phyloP scores from a whole-genome alignment of 2,797 vertebrate genomes.

The Megalops cyprinoides region DNA sequence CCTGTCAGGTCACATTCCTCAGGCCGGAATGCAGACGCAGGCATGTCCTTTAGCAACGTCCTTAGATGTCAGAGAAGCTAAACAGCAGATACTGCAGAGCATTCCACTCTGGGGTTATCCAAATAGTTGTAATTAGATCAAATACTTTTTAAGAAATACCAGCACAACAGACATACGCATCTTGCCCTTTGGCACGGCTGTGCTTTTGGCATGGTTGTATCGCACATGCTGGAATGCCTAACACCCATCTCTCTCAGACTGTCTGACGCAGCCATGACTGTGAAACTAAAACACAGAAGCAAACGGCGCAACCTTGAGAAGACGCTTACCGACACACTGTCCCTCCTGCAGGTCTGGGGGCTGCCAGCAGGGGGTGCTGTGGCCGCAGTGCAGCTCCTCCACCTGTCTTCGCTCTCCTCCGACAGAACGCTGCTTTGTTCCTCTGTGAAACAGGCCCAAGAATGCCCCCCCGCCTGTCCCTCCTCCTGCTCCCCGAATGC shows the following conservation, averaged over 20 bases:
- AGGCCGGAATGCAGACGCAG: not conserved
- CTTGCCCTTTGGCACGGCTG: not conserved
- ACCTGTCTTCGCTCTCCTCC: slow-evolving; percentile 70
- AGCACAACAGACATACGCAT: not conserved
- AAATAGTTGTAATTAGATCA: not conserved
- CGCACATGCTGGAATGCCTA: not conserved
- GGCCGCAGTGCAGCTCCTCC: slow-evolving; percentile 68
- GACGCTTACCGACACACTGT: slow-evolving; percentile 62
- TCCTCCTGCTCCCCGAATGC: slow-evolving; percentile 74
- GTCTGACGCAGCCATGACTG: not conserved
- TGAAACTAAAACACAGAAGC: not conserved
- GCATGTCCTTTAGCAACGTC: not conserved
- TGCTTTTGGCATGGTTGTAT: no score
- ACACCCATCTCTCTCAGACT: not conserved
- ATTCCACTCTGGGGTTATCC: no score
- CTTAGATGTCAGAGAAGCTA: not conserved
- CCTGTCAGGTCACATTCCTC: not conserved
- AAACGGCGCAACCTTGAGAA: not conserved
- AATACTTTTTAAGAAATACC: not conserved
- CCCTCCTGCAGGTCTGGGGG: slow-evolving; percentile 52
- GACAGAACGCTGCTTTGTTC: slow-evolving; percentile 63
- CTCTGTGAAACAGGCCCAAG: slow-evolving; percentile 80
- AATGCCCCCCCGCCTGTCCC: slow-evolving; percentile 62
- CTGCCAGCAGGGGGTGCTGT: slow-evolving; percentile 45
- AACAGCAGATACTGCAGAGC: not conserved